Evolutionary conservation across 2,113 vertebrate genomes (phyloP), one percentile per base, ranked within the genome.

Genomic region (Arizona elegans): DNA sequence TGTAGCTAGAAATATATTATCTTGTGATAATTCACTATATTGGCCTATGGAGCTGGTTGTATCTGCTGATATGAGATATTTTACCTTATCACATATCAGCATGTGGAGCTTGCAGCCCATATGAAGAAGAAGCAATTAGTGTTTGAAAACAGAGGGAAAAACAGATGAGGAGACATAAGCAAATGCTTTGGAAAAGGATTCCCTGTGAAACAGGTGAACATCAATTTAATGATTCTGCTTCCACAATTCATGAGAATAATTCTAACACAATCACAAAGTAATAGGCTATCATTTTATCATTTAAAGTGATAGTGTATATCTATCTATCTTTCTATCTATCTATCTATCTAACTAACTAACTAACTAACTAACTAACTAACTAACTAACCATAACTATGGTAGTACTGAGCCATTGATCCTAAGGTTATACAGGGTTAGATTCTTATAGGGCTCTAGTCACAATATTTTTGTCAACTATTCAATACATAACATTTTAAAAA

Each of bases 81-180:
- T 43, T 43, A 43, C 38, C 38, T 3, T 43, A 43, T 43, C 38
- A 43, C 38, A 43, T 43, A 43, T 43, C 38, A 43, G 38, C 38
- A 88, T 91, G 86, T 86, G 88, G 6, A 95, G 93, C 87, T 87
- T 94, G 50, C n/a, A 95, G 17, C 86, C 81, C 91, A 59, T 17
- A 53, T 23, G 58, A 70, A 92, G 55, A 94, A 95, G 55, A 92
- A 43, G 38, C 38, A 43, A 43, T 43, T 43, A 43, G 38, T 43
- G 38, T 43, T 43, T 43, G 38, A 43, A 65, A 93, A 81, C 53
- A 33, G 70, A 33, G 2, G 65, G 90, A 94, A 92, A 93, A 75
- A 54, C 3, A 29, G 3, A 91, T 52, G 58, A 91, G 59, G n/a
- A 62, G 23, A 26, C 91, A 86, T 13, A 91, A 29, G 2, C 75